Percentiles rank a stretch among this genome's conserved stretches.
Conservation (phyloP, 1,140 invertebrate genomes). For the Drosophila trapezifrons region DNA sequence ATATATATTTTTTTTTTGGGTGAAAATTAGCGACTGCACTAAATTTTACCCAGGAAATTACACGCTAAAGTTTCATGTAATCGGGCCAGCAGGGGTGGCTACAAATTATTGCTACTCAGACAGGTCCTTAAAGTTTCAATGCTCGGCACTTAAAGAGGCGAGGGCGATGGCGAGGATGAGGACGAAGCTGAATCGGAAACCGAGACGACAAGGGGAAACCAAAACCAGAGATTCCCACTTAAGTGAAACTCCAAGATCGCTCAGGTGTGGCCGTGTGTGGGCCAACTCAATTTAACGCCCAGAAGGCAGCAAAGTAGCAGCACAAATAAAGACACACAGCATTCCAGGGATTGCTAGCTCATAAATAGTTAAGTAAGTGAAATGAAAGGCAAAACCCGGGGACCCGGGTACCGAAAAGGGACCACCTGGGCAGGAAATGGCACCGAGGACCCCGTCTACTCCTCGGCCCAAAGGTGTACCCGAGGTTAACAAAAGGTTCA, state of each 20-base stretch:
- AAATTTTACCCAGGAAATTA: constrained; percentile 59
- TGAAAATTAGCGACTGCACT: constrained; percentile 54
- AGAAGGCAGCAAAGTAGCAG: constrained; percentile 79
- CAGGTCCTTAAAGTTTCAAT: constrained; percentile 47
- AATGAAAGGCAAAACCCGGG: constrained; percentile 65
- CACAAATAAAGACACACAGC: constrained; percentile 80
- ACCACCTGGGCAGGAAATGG: constrained; percentile 56
- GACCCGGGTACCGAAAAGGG: constrained; percentile 29
- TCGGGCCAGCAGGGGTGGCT: constrained; percentile 21
- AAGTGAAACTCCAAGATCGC: constrained; percentile 45
- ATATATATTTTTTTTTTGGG: constrained; percentile 13
- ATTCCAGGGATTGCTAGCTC: constrained; percentile 80
- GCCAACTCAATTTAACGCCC: constrained; percentile 81
- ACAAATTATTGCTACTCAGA: constrained; percentile 59
- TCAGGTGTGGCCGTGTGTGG: constrained; percentile 61
- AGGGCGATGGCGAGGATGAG: background rate
- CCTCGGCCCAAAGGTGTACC: constrained; percentile 56
- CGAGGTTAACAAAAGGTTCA: constrained; percentile 76
- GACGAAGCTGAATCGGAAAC: constrained; percentile 15
- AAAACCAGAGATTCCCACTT: constrained; percentile 46
- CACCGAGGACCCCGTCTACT: constrained; percentile 27
- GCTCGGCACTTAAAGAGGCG: constrained; percentile 49
- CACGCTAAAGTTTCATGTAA: constrained; percentile 51
- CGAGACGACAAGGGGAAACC: constrained; percentile 13
- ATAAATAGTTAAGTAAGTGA: constrained; percentile 81